Evolutionary conservation across 2,888 invertebrate genomes (phyloP).

Genomic region (Agrilus mali): DNA sequence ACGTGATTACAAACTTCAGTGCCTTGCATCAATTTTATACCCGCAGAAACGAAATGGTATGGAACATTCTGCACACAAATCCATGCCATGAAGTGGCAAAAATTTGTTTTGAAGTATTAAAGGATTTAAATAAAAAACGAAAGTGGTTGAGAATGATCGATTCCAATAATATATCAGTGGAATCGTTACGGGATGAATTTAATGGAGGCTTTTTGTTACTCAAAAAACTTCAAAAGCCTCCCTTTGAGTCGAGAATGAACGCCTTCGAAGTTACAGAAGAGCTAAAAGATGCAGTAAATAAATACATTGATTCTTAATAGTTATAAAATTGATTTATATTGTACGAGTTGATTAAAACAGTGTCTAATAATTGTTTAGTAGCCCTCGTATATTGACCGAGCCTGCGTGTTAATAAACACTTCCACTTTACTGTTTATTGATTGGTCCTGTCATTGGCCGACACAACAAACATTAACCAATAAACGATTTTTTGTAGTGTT

Average conservation of each 20-base stretch:
- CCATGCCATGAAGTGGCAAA: conserved; percentile 8
- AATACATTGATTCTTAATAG: conserved; percentile 9
- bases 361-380: not conserved
- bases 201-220: conserved; percentile 3
- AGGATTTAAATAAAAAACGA: conserved; percentile 27
- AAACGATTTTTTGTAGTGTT: conserved; percentile 25
- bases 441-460: conserved; percentile 24
- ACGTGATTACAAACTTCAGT: conserved; percentile 22
- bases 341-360: not conserved
- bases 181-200: conserved; percentile 24
- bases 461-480: conserved; percentile 22
- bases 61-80: conserved; percentile 25
- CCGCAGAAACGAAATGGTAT: conserved; percentile 22
- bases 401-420: conserved; percentile 1
- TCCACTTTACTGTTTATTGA: conserved; percentile 21
- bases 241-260: too few species aligned
- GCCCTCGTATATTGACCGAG: not conserved
- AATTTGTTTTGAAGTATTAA: conserved; percentile 23
- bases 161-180: conserved; percentile 22
- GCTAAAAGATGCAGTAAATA: conserved; percentile 10
- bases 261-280: conserved; percentile 13
- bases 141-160: conserved; percentile 26
- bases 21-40: conserved; percentile 22
- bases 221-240: too few species aligned
- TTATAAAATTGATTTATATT: not conserved